Conservation (phyloP, 2,113 vertebrate genomes). For the Ciconia maguari region DNA sequence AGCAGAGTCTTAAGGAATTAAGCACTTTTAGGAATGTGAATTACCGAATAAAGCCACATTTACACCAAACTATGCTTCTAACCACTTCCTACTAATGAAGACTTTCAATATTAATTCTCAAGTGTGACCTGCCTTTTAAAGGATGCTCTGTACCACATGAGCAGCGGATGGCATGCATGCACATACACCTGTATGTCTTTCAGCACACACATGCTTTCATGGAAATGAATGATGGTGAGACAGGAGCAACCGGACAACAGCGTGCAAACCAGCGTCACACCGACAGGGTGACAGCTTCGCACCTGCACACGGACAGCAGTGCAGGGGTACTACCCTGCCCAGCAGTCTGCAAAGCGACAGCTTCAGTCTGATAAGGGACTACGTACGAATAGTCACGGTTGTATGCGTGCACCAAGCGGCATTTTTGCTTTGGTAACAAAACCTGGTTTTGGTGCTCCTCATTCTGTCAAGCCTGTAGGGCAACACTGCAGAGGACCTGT, state of each 20-base stretch:
- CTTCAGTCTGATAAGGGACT: accelerated
- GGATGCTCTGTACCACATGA: not conserved
- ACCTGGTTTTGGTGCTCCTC: not conserved
- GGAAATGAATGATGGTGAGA: not conserved
- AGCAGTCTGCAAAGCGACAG: not conserved
- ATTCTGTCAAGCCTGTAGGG: not conserved
- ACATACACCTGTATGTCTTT: not conserved
- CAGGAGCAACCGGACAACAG: not conserved
- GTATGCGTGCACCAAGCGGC: not conserved
- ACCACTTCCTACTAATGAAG: not conserved
- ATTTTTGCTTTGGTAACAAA: not conserved
- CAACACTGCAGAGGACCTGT: not conserved
- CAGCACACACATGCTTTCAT: not conserved
- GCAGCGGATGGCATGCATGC: not conserved
- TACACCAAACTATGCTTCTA: not conserved
- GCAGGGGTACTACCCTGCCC: not conserved
- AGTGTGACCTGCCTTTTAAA: not conserved
- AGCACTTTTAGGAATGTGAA: not conserved
- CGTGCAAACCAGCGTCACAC: not conserved
- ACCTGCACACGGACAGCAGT: not conserved
- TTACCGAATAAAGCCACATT: not conserved
- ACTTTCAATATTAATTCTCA: not conserved
- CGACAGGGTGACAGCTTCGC: not conserved
- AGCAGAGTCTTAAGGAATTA: not conserved
- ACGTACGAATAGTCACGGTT: accelerated